Evolutionary conservation across 2,797 vertebrate genomes (phyloP).

Genomic region (Pangasius djambal): DNA sequence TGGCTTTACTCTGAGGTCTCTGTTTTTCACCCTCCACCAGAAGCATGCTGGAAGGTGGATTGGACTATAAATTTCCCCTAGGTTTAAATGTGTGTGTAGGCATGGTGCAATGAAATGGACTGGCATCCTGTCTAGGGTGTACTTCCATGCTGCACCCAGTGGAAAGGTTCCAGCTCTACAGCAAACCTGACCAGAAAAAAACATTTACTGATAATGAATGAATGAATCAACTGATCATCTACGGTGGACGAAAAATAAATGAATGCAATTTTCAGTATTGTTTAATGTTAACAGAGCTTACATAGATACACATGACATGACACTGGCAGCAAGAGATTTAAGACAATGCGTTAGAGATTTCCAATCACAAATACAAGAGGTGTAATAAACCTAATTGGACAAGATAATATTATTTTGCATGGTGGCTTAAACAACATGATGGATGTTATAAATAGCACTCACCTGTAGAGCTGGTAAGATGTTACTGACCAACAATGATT

Average conservation of each 20-base stretch:
- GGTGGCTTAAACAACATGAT: not conserved
- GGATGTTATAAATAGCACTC: not conserved
- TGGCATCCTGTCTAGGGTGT: not conserved
- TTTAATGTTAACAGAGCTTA: not conserved
- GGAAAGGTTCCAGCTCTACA: not conserved
- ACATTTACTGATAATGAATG: not conserved
- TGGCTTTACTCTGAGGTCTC: not conserved
- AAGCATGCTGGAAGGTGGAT: not conserved
- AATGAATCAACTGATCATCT: not conserved
- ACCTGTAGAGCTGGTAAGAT: not conserved
- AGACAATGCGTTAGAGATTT: not conserved
- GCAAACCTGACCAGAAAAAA: not conserved
- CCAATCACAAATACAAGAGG: not conserved
- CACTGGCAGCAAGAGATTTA: not conserved
- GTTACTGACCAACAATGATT: not conserved
- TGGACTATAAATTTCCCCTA: not conserved
- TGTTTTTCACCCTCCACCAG: not conserved
- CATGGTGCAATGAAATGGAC: not conserved
- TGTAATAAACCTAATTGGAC: not conserved
- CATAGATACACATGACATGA: not conserved
- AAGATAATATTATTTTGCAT: not conserved
- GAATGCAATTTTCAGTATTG: too few species aligned
- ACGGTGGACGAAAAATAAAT: not conserved
- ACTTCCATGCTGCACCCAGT: not conserved
- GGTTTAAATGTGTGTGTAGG: not conserved